Evolutionary conservation across 2,888 invertebrate genomes (phyloP), one percentile per base, ranked within the genome.

Genomic region (Azorinus chamasolen): DNA sequence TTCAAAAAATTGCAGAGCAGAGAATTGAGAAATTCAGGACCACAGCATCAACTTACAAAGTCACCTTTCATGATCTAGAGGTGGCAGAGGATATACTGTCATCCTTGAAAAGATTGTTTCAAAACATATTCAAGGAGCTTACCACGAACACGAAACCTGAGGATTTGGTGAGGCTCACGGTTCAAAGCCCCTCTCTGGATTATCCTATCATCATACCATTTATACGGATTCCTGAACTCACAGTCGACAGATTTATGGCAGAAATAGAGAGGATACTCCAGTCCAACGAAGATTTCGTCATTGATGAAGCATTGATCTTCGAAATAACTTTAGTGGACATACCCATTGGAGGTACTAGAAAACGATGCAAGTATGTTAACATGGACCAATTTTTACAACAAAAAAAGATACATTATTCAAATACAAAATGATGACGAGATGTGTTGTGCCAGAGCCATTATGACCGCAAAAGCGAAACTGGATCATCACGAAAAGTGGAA

Each of bases 401-500:
- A 5, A 70, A 79, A 25, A 24, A 41, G n/a, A n/a, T n/a, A n/a
- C n/a, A n/a, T n/a, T n/a, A n/a, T n/a, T n/a, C n/a, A n/a, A n/a
- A n/a, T n/a, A n/a, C n/a, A n/a, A n/a, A n/a, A n/a, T n/a, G n/a
- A n/a, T n/a, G n/a, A n/a, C n/a, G n/a, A n/a, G n/a, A n/a, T n/a
- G n/a, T n/a, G n/a, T n/a, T 32, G 32, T 32, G 32, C 32, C 32
- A 32, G 32, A 10, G 32, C 32, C 10, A 32, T 32, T 10, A 10
- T 32, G 5, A 32, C 32, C 4, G 32, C 32, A 32, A 75, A 58
- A 32, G 61, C 75, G 16, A 43, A 62, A 32, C 25, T 59, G 39
- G 75, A 69, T 45, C 18, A 57, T 22, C 69, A 74, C 55, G 12
- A 37, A 43, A 48, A 73, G 27, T 62, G 65, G 69, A 32, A 70